These are phyloP conservation scores for Lordiphosa clarofinis DNA, from an alignment of 1,140 invertebrate species.

Conservation along the genomic window DNA sequence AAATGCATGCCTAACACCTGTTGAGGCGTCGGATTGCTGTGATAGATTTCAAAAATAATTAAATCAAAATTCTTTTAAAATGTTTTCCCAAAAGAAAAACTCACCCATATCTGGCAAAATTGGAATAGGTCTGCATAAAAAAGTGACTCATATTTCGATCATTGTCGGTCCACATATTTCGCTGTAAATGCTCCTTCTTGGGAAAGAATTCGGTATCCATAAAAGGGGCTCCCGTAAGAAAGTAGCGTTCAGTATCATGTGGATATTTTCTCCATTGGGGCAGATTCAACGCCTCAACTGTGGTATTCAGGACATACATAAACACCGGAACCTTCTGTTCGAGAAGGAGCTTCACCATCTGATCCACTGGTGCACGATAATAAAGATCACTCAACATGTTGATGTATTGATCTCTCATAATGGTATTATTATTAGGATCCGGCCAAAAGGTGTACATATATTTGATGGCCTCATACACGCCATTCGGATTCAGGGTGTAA, in stretches of 20 bases:
- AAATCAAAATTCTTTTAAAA: neutral
- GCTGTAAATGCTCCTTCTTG: slow-evolving; percentile 81
- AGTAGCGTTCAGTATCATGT: slow-evolving; percentile 91
- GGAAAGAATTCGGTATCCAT: slow-evolving; percentile 94
- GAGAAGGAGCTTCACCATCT: slow-evolving; percentile 91
- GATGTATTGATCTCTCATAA: slow-evolving; percentile 93
- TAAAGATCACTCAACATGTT: slow-evolving; percentile 93
- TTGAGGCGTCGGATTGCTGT: slow-evolving; percentile 90
- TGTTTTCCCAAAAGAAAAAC: slow-evolving; percentile 32
- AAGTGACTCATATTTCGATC: slow-evolving; percentile 98
- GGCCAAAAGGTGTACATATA: slow-evolving; percentile 98
- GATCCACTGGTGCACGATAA: slow-evolving; percentile 90
- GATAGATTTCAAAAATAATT: slow-evolving; percentile 23
- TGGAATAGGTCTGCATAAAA: slow-evolving; percentile 95
- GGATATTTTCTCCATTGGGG: slow-evolving; percentile 91
- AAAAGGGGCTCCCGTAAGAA: slow-evolving; percentile 93
- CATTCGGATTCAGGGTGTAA: slow-evolving; percentile 93
- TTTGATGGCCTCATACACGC: slow-evolving; percentile 93
- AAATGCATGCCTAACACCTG: slow-evolving; percentile 91
- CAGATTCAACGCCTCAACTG: slow-evolving; percentile 88
- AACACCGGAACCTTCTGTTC: slow-evolving; percentile 91
- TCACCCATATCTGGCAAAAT: slow-evolving; percentile 95
- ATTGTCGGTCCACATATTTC: slow-evolving; percentile 91
- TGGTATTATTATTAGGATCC: slow-evolving; percentile 91
- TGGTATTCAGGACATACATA: slow-evolving; percentile 95